Conservation (phyloP, 2,113 vertebrate species). For the Haplochromis vanheusdeni region DNA sequence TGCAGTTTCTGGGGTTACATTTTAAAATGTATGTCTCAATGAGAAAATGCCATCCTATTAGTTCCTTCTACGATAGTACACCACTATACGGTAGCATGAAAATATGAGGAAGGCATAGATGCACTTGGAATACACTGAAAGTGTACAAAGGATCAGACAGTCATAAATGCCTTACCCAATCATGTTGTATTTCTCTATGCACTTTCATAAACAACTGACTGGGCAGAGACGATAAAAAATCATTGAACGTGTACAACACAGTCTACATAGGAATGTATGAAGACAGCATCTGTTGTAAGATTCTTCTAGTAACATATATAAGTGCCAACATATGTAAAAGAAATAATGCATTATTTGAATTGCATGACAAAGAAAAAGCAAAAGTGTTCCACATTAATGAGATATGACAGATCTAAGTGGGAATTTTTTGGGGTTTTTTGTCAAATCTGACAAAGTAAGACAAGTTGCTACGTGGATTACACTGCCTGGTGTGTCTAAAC, state of each 20-base stretch:
- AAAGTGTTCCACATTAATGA: background rate
- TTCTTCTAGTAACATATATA: background rate
- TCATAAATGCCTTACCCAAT: background rate
- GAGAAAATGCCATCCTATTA: background rate
- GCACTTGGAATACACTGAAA: background rate
- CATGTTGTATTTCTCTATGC: background rate
- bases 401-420: background rate
- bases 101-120: background rate
- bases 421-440: fast-evolving
- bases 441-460: background rate
- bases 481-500: background rate
- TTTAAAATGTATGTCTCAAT: background rate
- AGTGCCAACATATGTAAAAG: background rate
- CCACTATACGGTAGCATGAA: background rate
- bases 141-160: background rate
- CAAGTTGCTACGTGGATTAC: background rate
- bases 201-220: background rate
- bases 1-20: background rate
- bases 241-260: background rate
- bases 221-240: background rate
- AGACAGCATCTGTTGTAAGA: background rate
- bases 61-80: background rate
- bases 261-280: background rate
- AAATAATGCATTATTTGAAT: background rate
- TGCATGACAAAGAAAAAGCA: background rate